A percentile compares a stretch with the other conserved stretches of the same genome.
Conservation (phyloP, 2,888 invertebrate species). For the Pristionchus mayeri region DNA sequence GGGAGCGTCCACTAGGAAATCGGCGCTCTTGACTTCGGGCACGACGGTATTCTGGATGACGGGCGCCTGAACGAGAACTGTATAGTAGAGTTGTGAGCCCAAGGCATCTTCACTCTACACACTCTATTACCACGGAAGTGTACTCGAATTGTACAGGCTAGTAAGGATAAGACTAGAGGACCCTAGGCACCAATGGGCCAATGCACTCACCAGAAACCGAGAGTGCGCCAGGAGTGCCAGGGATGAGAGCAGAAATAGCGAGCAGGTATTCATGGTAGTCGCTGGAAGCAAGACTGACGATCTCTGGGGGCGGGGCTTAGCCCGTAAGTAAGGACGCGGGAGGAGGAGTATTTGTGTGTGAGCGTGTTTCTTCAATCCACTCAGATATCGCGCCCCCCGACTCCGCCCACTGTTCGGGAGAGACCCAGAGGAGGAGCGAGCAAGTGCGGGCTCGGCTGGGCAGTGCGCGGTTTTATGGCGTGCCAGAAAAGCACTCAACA, state of each 20-base stretch:
- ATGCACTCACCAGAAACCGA: background rate
- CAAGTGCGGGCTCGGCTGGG: background rate
- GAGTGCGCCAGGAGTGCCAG: background rate
- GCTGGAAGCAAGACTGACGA: conserved; percentile 22
- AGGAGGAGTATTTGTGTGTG: conserved; percentile 5
- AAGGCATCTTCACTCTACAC: no score
- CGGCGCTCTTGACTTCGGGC: background rate
- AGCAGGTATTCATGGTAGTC: background rate
- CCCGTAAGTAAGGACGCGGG: background rate
- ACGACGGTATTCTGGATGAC: background rate
- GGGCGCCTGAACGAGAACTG: background rate
- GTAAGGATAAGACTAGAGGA: background rate
- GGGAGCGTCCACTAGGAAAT: background rate
- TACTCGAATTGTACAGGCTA: background rate
- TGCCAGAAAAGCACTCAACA: background rate
- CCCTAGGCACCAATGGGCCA: background rate
- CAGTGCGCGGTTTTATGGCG: background rate
- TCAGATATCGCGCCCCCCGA: background rate
- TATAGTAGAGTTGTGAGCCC: no score
- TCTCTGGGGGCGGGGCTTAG: conserved; percentile 5
- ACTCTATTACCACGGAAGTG: no score
- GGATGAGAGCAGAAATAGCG: background rate
- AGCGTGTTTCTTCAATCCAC: conserved; percentile 38
- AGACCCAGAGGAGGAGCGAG: background rate
- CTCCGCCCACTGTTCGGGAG: background rate